A percentile compares a stretch with the other conserved stretches of the same genome.
Conservation (phyloP, 2,888 invertebrate species). For the Boloria selene region DNA sequence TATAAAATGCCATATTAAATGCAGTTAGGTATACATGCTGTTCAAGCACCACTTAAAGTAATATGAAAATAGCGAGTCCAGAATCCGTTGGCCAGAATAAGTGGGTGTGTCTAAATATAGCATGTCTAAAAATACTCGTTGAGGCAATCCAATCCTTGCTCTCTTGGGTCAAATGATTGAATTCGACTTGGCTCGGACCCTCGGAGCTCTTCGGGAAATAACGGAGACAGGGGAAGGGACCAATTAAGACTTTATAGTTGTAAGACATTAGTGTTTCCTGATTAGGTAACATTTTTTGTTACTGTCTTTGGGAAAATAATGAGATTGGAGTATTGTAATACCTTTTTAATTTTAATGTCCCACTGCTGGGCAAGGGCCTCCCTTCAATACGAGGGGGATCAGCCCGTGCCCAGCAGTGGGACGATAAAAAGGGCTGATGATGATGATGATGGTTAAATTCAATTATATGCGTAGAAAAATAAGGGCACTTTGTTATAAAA, state of each 20-base stretch:
- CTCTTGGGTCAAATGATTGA: slow-evolving; percentile 25
- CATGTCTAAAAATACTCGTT: slow-evolving; percentile 44
- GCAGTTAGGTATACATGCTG: slow-evolving; percentile 17
- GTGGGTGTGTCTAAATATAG: slow-evolving; percentile 49
- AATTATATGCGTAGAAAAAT: too few relatives aligned
- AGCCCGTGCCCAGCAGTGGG: too few relatives aligned
- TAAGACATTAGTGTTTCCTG: slow-evolving; percentile 21
- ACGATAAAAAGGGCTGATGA: too few relatives aligned
- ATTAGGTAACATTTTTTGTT: background rate
- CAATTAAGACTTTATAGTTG: slow-evolving; percentile 23
- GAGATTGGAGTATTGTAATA: too few relatives aligned
- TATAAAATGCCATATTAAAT: slow-evolving; percentile 2
- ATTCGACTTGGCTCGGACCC: slow-evolving; percentile 21
- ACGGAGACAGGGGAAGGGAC: slow-evolving; percentile 33
- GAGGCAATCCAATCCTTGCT: slow-evolving; percentile 30
- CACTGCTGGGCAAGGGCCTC: too few relatives aligned
- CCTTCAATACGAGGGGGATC: too few relatives aligned
- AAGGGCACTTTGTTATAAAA: too few relatives aligned
- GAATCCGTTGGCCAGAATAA: slow-evolving; percentile 38
- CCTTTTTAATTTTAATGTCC: too few relatives aligned
- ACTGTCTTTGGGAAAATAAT: too few relatives aligned
- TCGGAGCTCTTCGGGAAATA: slow-evolving; percentile 21
- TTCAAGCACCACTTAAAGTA: slow-evolving; percentile 40
- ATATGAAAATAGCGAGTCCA: slow-evolving; percentile 44
- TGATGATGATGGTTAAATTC: too few relatives aligned